Conservation (phyloP, 2,888 invertebrate species). For the Schizotus pectinicornis region DNA sequence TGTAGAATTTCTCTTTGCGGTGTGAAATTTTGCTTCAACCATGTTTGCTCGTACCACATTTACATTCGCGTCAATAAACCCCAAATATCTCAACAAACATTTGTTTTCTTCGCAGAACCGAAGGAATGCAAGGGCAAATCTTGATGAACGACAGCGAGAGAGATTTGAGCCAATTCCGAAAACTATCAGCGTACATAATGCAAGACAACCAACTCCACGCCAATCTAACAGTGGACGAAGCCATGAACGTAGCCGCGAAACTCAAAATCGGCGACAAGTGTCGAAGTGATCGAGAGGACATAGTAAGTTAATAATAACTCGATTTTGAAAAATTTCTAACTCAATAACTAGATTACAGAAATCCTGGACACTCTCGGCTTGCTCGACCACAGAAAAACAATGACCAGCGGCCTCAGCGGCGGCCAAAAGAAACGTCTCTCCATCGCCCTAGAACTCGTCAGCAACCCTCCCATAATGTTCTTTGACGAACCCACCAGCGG, state of each 20-base stretch:
- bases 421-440: constrained; percentile 95
- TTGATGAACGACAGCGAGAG: constrained; percentile 85
- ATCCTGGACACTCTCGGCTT: constrained; percentile 89
- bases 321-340: not conserved
- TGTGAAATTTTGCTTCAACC: not conserved
- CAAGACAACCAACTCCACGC: constrained; percentile 92
- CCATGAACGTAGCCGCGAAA: constrained; percentile 91
- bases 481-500: constrained; percentile 98
- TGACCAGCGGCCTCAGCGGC: constrained; percentile 91
- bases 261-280: constrained; percentile 82
- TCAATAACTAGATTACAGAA: constrained; percentile 85
- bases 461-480: constrained; percentile 97
- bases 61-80: not conserved
- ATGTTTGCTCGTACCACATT: not conserved
- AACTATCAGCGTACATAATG: constrained; percentile 96
- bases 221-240: constrained; percentile 91
- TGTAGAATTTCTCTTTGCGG: not conserved
- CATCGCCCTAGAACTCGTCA: constrained; percentile 92
- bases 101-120: constrained; percentile 64
- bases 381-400: constrained; percentile 84
- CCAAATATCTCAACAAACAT: not conserved
- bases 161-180: constrained; percentile 85
- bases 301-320: constrained; percentile 67
- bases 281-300: constrained; percentile 76
- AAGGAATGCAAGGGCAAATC: constrained; percentile 81